Conservation (phyloP, 2,888 invertebrate species). For the Mermis nigrescens region DNA sequence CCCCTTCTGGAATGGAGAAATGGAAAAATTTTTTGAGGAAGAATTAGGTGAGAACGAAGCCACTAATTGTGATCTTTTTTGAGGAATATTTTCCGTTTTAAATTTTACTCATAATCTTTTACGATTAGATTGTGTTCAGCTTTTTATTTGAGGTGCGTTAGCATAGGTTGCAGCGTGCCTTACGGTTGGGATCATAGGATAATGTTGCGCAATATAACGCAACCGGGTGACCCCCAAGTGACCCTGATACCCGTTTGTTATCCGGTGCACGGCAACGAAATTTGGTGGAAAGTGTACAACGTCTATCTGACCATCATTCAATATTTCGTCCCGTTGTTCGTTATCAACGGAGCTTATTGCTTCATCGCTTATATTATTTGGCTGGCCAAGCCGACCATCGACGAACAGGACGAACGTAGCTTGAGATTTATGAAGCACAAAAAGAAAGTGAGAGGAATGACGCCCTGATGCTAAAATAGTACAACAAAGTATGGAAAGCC, state of each 20-base stretch:
- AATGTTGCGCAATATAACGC: background rate
- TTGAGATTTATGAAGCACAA: constrained; percentile 60
- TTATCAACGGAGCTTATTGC: constrained; percentile 61
- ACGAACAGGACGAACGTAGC: constrained; percentile 55
- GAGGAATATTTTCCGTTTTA: too few relatives aligned
- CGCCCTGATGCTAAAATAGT: too few relatives aligned
- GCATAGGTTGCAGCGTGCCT: constrained; percentile 19
- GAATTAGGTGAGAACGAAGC: too few relatives aligned
- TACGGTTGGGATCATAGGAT: constrained; percentile 17
- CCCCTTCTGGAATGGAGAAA: too few relatives aligned
- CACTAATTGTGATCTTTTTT: too few relatives aligned
- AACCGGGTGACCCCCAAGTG: background rate
- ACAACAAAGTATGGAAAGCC: too few relatives aligned
- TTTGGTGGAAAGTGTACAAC: constrained; percentile 28
- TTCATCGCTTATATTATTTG: constrained; percentile 59
- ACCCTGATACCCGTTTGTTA: background rate
- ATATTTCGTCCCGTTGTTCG: constrained; percentile 57
- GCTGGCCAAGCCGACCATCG: constrained; percentile 52
- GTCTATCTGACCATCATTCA: constrained; percentile 36
- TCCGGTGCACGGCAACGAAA: constrained; percentile 10
- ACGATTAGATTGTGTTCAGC: too few relatives aligned
- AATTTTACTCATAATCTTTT: too few relatives aligned
- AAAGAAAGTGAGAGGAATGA: constrained; percentile 48
- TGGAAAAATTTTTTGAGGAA: too few relatives aligned
- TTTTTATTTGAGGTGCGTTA: too few relatives aligned